phyloP scores from a whole-genome alignment of 2,888 invertebrate genomes.

The Hyposoter didymator region DNA sequence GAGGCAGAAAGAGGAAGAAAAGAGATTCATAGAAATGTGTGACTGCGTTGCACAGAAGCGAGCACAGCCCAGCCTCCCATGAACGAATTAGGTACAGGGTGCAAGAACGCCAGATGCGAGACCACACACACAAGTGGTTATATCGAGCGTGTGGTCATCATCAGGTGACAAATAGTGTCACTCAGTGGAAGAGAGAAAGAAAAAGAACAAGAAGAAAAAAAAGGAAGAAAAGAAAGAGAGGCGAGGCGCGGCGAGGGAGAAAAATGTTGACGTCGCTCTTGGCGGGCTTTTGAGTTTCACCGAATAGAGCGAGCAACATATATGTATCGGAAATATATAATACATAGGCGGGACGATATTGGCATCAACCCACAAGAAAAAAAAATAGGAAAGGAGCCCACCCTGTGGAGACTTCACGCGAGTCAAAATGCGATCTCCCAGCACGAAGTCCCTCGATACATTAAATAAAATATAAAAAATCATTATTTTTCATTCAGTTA shows the following conservation, averaged over 20 bases:
- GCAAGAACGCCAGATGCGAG: slow-evolving; percentile 67
- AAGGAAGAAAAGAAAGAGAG: slow-evolving; percentile 17
- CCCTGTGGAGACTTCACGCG: slow-evolving; percentile 62
- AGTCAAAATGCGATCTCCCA: slow-evolving; percentile 45
- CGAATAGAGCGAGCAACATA: slow-evolving; percentile 35
- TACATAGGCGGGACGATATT: slow-evolving; percentile 37
- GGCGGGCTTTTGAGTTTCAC: slow-evolving; percentile 45
- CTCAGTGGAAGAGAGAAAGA: slow-evolving; percentile 43
- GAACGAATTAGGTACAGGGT: slow-evolving; percentile 50
- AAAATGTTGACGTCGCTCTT: slow-evolving; percentile 15
- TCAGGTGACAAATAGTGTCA: slow-evolving; percentile 74
- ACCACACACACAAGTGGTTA: slow-evolving; percentile 69
- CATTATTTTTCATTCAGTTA: slow-evolving; percentile 44
- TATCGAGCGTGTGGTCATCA: slow-evolving; percentile 63
- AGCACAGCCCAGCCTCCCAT: slow-evolving; percentile 52
- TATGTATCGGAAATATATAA: slow-evolving; percentile 40
- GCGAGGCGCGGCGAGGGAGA: slow-evolving; percentile 6
- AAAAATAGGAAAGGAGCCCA: slow-evolving; percentile 52
- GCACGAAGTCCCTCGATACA: slow-evolving; percentile 61
- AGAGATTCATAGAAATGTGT: neutral
- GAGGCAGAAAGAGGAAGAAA: neutral
- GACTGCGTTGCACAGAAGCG: slow-evolving; percentile 45
- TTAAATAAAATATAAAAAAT: slow-evolving; percentile 53
- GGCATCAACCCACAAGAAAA: slow-evolving; percentile 8
- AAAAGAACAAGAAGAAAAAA: neutral